Conservation (phyloP, 2,113 vertebrate genomes). For the Stegostoma tigrinum region DNA sequence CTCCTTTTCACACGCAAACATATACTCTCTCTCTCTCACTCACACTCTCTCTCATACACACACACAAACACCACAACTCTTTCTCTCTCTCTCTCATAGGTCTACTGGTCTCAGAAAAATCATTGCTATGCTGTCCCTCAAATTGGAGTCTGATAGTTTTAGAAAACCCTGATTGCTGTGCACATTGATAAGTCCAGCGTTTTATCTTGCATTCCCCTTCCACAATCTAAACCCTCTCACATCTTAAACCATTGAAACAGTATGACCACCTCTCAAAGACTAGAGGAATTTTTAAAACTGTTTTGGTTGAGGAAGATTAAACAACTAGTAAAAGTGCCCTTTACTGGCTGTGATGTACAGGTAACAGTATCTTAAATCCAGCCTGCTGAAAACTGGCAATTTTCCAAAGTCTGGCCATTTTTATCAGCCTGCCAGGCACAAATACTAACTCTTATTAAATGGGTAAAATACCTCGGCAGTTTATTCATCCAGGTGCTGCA, state of each 20-base stretch:
- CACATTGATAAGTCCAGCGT: not conserved
- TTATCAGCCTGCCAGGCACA: no score
- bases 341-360: not conserved
- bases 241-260: not conserved
- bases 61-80: no score
- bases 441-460: no score
- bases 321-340: not conserved
- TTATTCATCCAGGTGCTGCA: no score
- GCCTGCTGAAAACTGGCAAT: no score
- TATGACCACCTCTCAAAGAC: not conserved
- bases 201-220: not conserved
- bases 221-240: not conserved
- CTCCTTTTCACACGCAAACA: no score
- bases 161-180: not conserved
- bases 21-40: no score
- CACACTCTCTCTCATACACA: no score
- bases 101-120: not conserved
- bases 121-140: not conserved
- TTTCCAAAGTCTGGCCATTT: no score
- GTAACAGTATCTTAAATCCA: no score
- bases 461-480: no score
- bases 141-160: not conserved
- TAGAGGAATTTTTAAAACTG: not conserved
- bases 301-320: not conserved
- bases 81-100: not conserved